phyloP scores from a whole-genome alignment of 1,140 invertebrate genomes.

The Agraylea sexmaculata region DNA sequence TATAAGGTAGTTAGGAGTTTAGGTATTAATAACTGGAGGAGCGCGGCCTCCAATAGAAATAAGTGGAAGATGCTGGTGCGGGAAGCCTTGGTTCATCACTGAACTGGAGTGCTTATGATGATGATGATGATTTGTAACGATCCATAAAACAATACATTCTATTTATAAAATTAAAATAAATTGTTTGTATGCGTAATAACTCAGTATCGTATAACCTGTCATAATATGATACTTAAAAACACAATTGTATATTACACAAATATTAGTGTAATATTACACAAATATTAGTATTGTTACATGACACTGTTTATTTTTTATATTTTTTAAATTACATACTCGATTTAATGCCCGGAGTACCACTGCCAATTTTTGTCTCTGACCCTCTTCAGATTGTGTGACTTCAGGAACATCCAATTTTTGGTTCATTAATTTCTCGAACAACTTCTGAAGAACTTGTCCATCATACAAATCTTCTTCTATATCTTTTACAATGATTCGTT shows the following conservation, averaged over 20 bases:
- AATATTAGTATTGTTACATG: neutral
- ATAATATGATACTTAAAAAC: too few relatives aligned
- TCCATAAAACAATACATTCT: too few relatives aligned
- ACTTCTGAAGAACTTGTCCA: constrained; percentile 94
- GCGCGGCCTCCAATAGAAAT: too few relatives aligned
- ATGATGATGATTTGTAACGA: too few relatives aligned
- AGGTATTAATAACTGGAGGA: too few relatives aligned
- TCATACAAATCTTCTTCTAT: constrained; percentile 97
- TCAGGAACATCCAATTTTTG: constrained; percentile 93
- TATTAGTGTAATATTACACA: neutral
- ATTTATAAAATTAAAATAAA: too few relatives aligned
- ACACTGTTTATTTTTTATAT: too few relatives aligned
- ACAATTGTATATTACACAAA: constrained; percentile 1
- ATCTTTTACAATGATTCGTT: constrained; percentile 95
- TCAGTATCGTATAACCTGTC: too few relatives aligned
- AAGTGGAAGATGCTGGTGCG: too few relatives aligned
- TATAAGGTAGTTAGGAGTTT: too few relatives aligned
- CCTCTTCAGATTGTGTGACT: constrained; percentile 97
- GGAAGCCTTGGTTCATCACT: too few relatives aligned
- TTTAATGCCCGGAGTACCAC: constrained; percentile 82
- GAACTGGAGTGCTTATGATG: too few relatives aligned
- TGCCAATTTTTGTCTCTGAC: constrained; percentile 88
- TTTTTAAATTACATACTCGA: constrained; percentile 42
- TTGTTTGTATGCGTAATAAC: constrained; percentile 31
- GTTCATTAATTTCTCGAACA: constrained; percentile 84